These are phyloP conservation scores for Morus bassanus DNA, from an alignment of 2,797 vertebrate species.

Conservation along the genomic window DNA sequence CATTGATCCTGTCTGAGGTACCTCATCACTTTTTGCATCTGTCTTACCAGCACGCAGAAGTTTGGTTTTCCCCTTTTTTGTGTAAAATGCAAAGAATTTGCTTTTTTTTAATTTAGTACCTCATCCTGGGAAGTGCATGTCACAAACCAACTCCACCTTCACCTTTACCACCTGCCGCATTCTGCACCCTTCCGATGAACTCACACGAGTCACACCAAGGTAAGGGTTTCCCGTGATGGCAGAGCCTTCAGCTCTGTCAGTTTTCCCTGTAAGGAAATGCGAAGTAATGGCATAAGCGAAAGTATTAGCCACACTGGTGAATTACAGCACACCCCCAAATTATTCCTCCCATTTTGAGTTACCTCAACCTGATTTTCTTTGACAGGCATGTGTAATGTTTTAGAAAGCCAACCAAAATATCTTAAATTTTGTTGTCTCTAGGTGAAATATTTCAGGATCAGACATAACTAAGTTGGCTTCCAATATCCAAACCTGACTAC, in stretches of 20 bases:
- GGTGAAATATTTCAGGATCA: background rate
- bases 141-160: constrained; percentile 96
- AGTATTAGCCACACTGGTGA: background rate
- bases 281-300: background rate
- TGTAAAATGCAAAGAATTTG: constrained; percentile 72
- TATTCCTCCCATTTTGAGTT: background rate
- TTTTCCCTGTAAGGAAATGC: background rate
- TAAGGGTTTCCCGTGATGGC: constrained; percentile 59
- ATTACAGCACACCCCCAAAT: background rate
- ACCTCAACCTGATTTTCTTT: background rate
- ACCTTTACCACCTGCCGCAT: constrained; percentile 99
- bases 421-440: background rate
- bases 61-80: constrained; percentile 36
- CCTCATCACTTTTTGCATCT: constrained; percentile 62
- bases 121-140: constrained; percentile 98
- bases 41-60: background rate
- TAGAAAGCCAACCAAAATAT: background rate
- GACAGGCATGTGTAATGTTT: background rate
- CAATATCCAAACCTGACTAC: background rate
- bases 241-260: background rate
- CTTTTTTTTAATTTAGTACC: constrained; percentile 81
- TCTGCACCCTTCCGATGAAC: constrained; percentile 94
- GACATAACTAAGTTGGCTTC: background rate
- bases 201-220: constrained; percentile 93
- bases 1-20: constrained; percentile 60